Conservation (phyloP, 2,113 vertebrate species). For the Dryoscopus gambensis region DNA sequence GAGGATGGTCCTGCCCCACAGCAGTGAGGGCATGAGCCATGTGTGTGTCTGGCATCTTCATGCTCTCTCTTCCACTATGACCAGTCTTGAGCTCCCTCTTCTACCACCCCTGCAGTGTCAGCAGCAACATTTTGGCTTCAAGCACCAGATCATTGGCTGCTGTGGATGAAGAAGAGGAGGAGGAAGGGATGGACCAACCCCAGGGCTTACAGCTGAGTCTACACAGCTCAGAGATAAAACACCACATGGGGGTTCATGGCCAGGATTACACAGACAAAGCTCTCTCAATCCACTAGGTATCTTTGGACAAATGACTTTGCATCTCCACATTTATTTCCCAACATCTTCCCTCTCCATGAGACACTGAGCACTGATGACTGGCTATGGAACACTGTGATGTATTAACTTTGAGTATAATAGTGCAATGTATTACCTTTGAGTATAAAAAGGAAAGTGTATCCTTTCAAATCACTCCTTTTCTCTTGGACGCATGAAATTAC, state of each 20-base stretch:
- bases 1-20: neutral
- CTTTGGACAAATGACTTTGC: neutral
- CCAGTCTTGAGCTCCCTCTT: neutral
- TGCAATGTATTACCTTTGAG: neutral
- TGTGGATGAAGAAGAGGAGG: neutral
- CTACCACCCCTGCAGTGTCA: neutral
- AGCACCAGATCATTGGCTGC: neutral
- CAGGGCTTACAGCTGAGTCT: neutral
- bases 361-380: neutral
- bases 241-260: accelerated
- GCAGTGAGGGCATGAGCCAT: neutral
- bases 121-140: neutral
- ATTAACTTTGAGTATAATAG: neutral
- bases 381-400: neutral
- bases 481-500: neutral
- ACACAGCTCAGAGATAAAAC: neutral
- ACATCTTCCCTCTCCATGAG: neutral
- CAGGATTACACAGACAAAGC: neutral
- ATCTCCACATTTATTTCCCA: neutral
- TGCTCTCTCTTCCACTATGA: neutral
- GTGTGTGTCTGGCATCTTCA: neutral
- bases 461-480: neutral
- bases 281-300: neutral
- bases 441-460: neutral
- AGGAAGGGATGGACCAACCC: neutral